Evolutionary conservation across 2,888 invertebrate species (phyloP), one percentile per base, ranked within the genome.

Genomic region (Melanchra persicariae): DNA sequence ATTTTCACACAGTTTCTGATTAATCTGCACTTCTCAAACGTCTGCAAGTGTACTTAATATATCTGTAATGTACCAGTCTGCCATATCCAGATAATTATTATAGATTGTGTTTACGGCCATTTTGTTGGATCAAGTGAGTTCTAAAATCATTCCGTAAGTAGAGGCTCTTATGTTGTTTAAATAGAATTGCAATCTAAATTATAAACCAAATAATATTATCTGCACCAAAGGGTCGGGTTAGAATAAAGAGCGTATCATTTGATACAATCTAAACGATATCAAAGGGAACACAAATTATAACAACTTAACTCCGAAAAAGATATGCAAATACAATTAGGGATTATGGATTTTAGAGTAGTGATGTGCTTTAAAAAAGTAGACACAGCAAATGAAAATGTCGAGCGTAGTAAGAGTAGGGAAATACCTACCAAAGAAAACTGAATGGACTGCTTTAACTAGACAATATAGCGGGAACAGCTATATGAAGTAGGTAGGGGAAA

Each of bases 151-250:
- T 3, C 22, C 55, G 47, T 37, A 40, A 55, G 34, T 49, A 24
- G 17, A 72, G 6, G 26, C 69, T 51, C 43, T 51, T 51, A 12
- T 37, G 43, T 67, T 76, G 69, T 51, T 64, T 37, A 22, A 52
- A 60, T 55, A 72, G 19, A 62, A 47, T 60, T 40, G 52, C 57
- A 62, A 79, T 77, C 57, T 58, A 74, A 72, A 78, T 59, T 70
- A 77, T 70, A 49, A 70, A 45, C 54, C 78, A 78, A 74, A 74
- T 74, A 74, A 30, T 71, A 70, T 78, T 71, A 74, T 71, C 60
- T 70, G 26, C 77, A 74, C 86, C 84, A 87, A 87, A 87, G 86
- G 76, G 65, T 70, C 45, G 34, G 59, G 47, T 24, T 62, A 62
- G 26, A 71, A 52, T 72, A 72, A 63, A 71, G 67, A 61, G 51